These are phyloP conservation scores for Choristoneura rosaceana DNA, from an alignment of 2,888 invertebrate species.

Conservation along the genomic window DNA sequence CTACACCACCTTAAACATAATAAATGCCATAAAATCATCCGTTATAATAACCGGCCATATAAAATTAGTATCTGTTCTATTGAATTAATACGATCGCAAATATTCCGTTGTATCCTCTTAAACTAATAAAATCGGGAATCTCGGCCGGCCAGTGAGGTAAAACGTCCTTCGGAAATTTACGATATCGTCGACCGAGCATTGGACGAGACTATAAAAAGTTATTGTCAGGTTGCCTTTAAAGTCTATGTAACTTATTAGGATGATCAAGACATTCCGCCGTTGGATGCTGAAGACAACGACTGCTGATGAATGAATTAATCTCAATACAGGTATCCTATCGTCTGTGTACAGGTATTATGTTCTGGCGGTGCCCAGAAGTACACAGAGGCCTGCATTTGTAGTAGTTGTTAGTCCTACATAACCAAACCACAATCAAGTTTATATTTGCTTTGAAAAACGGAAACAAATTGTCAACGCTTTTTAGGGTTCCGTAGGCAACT, in stretches of 20 bases:
- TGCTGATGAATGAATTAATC: conserved; percentile 21
- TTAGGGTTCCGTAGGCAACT: too few relatives aligned
- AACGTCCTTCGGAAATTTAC: conserved; percentile 58
- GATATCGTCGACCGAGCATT: conserved; percentile 53
- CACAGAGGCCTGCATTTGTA: neutral
- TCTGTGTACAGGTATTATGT: neutral
- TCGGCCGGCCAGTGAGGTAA: conserved; percentile 52
- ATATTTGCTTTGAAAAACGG: too few relatives aligned
- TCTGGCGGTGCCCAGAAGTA: neutral
- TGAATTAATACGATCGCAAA: conserved; percentile 50
- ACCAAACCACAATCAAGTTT: too few relatives aligned
- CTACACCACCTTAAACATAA: conserved; percentile 34
- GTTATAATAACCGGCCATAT: conserved; percentile 37
- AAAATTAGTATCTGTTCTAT: conserved; percentile 50
- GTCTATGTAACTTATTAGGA: conserved; percentile 48
- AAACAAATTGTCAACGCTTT: too few relatives aligned
- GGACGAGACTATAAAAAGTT: conserved; percentile 58
- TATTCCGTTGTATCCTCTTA: conserved; percentile 52
- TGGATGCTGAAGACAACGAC: conserved; percentile 21
- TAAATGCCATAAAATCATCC: conserved; percentile 37
- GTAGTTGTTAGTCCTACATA: too few relatives aligned
- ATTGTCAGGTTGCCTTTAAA: conserved; percentile 51
- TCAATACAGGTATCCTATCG: neutral
- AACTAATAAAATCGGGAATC: conserved; percentile 55
- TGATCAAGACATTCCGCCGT: conserved; percentile 52